phyloP scores from a whole-genome alignment of 1,140 invertebrate species.

The Akabosia matsudoensis region DNA sequence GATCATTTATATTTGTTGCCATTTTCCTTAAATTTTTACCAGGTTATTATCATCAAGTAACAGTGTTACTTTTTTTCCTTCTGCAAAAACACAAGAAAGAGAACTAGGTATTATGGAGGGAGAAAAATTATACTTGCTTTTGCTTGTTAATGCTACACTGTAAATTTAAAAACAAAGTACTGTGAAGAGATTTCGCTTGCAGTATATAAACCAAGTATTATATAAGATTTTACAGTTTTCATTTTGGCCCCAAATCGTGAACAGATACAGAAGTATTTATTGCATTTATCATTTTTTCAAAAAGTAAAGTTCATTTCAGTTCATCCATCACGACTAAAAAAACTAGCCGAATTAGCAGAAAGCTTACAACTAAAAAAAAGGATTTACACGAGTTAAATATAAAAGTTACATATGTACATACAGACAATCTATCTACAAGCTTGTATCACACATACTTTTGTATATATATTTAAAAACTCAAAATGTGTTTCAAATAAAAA shows the following conservation, averaged over 20 bases:
- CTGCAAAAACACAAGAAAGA: not conserved
- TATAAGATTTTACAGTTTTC: conserved; percentile 20
- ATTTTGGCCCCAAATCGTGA: not conserved
- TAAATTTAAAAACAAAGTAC: not conserved
- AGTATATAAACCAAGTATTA: too few species aligned
- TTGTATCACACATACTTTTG: too few species aligned
- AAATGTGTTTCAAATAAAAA: not conserved
- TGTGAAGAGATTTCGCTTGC: too few species aligned
- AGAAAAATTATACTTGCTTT: not conserved
- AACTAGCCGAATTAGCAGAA: not conserved
- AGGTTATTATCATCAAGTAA: too few species aligned
- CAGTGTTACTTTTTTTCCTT: too few species aligned
- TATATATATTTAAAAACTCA: not conserved
- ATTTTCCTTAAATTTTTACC: too few species aligned
- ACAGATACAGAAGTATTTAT: too few species aligned
- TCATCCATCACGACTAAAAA: not conserved
- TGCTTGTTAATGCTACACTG: conserved; percentile 15
- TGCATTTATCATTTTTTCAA: too few species aligned
- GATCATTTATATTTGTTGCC: too few species aligned
- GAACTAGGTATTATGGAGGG: too few species aligned
- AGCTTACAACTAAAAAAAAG: not conserved
- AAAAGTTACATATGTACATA: not conserved
- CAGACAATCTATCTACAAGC: too few species aligned
- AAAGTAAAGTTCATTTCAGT: not conserved
- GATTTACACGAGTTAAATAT: not conserved